A percentile compares a stretch with the other conserved stretches of the same genome.
phyloP scores from a whole-genome alignment of 2,888 invertebrate genomes.

The Smittia aterrima region DNA sequence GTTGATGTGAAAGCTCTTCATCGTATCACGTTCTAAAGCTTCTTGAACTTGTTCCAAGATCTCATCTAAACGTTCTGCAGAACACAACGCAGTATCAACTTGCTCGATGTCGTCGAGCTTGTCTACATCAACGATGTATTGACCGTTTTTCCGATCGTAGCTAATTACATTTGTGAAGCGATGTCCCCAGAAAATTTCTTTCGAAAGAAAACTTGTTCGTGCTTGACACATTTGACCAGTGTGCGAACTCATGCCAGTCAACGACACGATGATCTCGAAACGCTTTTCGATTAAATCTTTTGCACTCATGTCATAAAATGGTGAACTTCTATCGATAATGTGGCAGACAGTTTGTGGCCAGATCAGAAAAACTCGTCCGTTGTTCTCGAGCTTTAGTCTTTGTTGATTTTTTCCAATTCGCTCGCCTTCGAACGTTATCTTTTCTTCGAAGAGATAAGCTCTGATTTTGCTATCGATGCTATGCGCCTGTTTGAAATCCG shows the following conservation, averaged over 20 bases:
- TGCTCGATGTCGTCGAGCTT: slow-evolving; percentile 51
- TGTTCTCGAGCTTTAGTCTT: slow-evolving; percentile 61
- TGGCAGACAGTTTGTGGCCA: slow-evolving; percentile 90
- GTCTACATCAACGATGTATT: slow-evolving; percentile 55
- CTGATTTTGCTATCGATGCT: slow-evolving; percentile 85
- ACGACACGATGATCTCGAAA: slow-evolving; percentile 77
- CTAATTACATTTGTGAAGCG: slow-evolving; percentile 69
- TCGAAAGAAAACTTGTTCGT: slow-evolving; percentile 73
- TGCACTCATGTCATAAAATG: slow-evolving; percentile 74
- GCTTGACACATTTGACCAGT: slow-evolving; percentile 73
- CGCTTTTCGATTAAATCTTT: slow-evolving; percentile 69
- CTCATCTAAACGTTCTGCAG: slow-evolving; percentile 66
- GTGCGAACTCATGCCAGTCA: slow-evolving; percentile 77
- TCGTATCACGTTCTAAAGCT: neutral
- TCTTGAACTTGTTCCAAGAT: slow-evolving; percentile 47
- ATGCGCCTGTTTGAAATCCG: slow-evolving; percentile 86
- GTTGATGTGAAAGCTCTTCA: neutral
- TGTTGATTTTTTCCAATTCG: slow-evolving; percentile 19
- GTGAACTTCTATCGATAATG: slow-evolving; percentile 72
- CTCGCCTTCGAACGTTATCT: slow-evolving; percentile 24
- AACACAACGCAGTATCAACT: slow-evolving; percentile 72
- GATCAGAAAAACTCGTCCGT: slow-evolving; percentile 68
- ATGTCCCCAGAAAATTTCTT: slow-evolving; percentile 83
- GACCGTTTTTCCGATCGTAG: slow-evolving; percentile 58
- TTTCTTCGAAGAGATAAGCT: slow-evolving; percentile 53